Base-by-base conservation (phyloP, 2,113 vertebrate genomes). In the Corynorhinus townsendii region DNA sequence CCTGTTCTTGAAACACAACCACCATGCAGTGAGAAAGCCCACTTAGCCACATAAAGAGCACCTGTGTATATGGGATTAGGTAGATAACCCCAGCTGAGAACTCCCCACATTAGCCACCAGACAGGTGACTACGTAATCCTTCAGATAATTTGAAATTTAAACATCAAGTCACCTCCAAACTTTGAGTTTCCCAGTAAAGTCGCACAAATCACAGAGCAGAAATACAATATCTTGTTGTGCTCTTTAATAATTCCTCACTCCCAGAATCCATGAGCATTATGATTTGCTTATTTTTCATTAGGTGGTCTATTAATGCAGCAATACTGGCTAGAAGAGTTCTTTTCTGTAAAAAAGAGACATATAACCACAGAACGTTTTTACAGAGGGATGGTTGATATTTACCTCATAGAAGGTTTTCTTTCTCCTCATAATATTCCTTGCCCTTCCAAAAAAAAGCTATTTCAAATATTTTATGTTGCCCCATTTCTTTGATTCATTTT, bases 391-490 rank as follows among this genome's bases (percentile, higher is more conserved):
- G 3, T 28, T 73, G 17, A 73, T 2, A 77, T 90, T 90, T 81
- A 16, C n/a, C n/a, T n/a, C 4, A 0, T 22, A 80, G 26, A 75
- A 91, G 28, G 4, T 54, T 88, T 75, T 22, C 43, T 72, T 81
- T 89, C 15, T 93, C 11, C 10, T 91, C 38, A 77, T 11, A 84
- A 20, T 43, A 71, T 59, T 95, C 47, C 16, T 47, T 75, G 49
- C 1, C 40, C 2, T 47, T 89, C 17, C 26, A 86, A 52, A 59
- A 72, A 86, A 92, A 35, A 90, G 14, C 0, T n/a, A 49, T 87
- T 84, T 76, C 20, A 94, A 91, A 86, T 35, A 84, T 47, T 49
- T n/a, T 69, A 62, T 0, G 33, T 35, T 71, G 35, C 2, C 20
- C 7, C 11, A 38, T 79, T 83, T 54, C 17, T 90, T 72, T 59